These are phyloP conservation scores for Hormaphis cornu DNA, from an alignment of 1,140 invertebrate genomes.

Conservation along the genomic window DNA sequence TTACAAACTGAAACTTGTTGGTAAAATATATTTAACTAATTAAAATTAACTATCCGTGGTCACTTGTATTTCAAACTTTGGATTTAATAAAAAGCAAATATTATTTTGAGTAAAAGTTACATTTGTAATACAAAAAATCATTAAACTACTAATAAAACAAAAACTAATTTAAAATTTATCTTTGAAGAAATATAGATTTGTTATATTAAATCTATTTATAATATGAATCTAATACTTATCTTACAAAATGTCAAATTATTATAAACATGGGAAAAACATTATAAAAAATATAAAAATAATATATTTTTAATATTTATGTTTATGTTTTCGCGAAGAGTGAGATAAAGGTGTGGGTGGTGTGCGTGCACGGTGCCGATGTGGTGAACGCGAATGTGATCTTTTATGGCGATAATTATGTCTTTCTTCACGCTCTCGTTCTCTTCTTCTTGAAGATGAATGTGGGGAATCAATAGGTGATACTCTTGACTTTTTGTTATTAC, in stretches of 20 bases:
- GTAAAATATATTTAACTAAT: no score
- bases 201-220: background rate
- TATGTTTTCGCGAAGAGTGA: conserved; percentile 16
- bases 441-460: conserved; percentile 13
- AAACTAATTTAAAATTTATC: no score
- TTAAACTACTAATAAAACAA: no score
- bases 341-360: conserved; percentile 21
- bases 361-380: background rate
- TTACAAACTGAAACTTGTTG: no score
- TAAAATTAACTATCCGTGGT: no score
- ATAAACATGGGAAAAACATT: background rate
- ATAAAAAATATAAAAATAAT: background rate
- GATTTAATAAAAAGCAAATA: no score
- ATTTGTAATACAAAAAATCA: no score
- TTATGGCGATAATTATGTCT: conserved; percentile 12
- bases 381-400: conserved; percentile 25
- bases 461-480: conserved; percentile 17
- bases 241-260: background rate
- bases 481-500: conserved; percentile 25
- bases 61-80: no score
- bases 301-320: conserved; percentile 22
- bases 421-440: conserved; percentile 18
- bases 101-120: no score
- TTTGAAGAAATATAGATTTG: background rate
- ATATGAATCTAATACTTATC: background rate